Base-by-base conservation (phyloP, 2,113 vertebrate species). In the Murina feae region DNA sequence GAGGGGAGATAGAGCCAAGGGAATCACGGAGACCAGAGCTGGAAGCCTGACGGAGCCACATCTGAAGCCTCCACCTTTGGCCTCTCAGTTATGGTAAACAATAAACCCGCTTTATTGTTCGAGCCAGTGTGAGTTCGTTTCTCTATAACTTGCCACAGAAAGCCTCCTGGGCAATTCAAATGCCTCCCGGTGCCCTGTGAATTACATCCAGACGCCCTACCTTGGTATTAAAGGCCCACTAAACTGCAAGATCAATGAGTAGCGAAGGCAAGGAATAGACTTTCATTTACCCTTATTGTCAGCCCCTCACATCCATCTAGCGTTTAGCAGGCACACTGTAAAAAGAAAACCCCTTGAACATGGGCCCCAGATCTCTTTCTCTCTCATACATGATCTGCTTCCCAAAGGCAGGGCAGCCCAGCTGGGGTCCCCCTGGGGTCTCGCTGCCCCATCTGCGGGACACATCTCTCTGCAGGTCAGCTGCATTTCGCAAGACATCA, bases 91-190 rank as follows among this genome's bases (percentile, higher is more conserved):
- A 86, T 3, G 18, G 42, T 14, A 23, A 78, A 60, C 86, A 87
- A 85, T 86, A 88, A 95, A 92, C 78, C 51, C 28, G n/a, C 84
- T 90, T 95, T 79, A 91, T 66, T 94, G 58, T 91, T 28, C 78
- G 71, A 55, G 37, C 55, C 69, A 55, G 75, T 14, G 0, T 53
- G 82, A 74, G 86, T 39, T 69, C 71, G 14, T 53, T 55, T 88
- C n/a, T 35, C 89, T 92, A 2, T 58, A 91, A 91, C 83, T 93
- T 81, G 86, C 69, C 49, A 20, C 88, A 85, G 75, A 86, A 79
- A 79, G 81, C 63, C 95, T 95, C 87, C 81, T 35, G 68, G 79
- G 49, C 75, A 78, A 95, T 55, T 96, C 93, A 86, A 35, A 75
- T 66, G 51, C 88, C 71, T 94, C 75, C 86, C 8, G 4, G 68